A percentile compares a stretch with the other conserved stretches of the same genome.
phyloP scores from a whole-genome alignment of 2,797 vertebrate species.

The Tapera naevia region DNA sequence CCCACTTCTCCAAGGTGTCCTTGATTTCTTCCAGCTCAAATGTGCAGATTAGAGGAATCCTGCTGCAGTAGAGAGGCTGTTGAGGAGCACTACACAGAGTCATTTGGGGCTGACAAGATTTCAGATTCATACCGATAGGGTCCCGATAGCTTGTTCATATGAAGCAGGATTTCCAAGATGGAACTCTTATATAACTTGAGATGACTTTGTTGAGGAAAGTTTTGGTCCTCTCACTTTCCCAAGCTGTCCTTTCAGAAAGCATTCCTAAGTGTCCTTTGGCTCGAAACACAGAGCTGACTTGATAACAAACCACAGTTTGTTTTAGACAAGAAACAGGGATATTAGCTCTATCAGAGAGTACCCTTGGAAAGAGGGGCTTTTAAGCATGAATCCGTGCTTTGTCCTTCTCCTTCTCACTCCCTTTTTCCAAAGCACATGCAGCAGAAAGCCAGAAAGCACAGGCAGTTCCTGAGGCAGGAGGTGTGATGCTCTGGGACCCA shows the following conservation, averaged over 20 bases:
- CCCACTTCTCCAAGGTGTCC: neutral
- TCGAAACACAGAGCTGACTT: neutral
- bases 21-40: neutral
- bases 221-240: neutral
- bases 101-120: neutral
- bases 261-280: neutral
- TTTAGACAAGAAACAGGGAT: neutral
- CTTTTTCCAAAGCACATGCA: neutral
- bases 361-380: neutral
- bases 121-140: neutral
- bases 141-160: accelerated
- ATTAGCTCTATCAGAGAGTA: neutral
- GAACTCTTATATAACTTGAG: neutral
- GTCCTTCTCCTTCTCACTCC: neutral
- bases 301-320: neutral
- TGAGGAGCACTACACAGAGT: neutral
- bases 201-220: neutral
- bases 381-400: neutral
- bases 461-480: neutral
- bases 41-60: neutral
- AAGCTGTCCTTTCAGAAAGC: neutral
- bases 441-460: neutral
- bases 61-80: neutral
- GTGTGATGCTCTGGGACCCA: neutral
- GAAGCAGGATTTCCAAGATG: neutral